These are phyloP conservation scores for Circaetus cinerascens DNA, from an alignment of 2,113 vertebrate genomes.

Conservation along the genomic window DNA sequence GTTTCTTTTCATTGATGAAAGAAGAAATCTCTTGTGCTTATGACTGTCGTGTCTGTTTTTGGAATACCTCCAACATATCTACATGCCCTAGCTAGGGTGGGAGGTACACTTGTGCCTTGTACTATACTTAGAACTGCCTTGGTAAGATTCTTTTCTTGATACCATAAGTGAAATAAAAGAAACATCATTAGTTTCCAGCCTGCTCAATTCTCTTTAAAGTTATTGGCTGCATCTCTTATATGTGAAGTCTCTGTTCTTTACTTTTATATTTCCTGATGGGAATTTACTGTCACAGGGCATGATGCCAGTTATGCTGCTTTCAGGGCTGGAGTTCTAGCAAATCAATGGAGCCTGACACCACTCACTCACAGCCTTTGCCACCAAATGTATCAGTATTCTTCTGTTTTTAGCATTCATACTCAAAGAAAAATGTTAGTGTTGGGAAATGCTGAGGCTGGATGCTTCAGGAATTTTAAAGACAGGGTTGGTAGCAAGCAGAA, in stretches of 20 bases:
- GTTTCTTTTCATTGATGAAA: slow-evolving; percentile 61
- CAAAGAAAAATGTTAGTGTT: not conserved
- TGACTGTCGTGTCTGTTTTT: not conserved
- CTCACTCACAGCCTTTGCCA: not conserved
- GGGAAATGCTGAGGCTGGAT: not conserved
- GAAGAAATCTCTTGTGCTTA: slow-evolving; percentile 64
- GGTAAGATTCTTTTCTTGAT: not conserved
- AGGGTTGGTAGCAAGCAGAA: not conserved
- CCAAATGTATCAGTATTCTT: not conserved
- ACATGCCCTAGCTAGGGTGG: not conserved
- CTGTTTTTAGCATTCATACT: not conserved
- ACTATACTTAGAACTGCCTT: slow-evolving; percentile 16
- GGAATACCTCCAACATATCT: slow-evolving; percentile 36
- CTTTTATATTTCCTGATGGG: not conserved
- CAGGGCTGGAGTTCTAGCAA: not conserved
- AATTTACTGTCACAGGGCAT: not conserved
- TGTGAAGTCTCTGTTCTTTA: not conserved
- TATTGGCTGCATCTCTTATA: not conserved
- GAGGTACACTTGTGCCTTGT: slow-evolving; percentile 4
- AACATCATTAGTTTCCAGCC: not conserved
- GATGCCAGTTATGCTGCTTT: not conserved
- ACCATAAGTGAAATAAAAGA: not conserved
- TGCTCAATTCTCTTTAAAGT: not conserved
- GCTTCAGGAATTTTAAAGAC: not conserved
- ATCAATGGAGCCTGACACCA: not conserved